phyloP scores from a whole-genome alignment of 2,888 invertebrate genomes.

The Tenodera sinensis region DNA sequence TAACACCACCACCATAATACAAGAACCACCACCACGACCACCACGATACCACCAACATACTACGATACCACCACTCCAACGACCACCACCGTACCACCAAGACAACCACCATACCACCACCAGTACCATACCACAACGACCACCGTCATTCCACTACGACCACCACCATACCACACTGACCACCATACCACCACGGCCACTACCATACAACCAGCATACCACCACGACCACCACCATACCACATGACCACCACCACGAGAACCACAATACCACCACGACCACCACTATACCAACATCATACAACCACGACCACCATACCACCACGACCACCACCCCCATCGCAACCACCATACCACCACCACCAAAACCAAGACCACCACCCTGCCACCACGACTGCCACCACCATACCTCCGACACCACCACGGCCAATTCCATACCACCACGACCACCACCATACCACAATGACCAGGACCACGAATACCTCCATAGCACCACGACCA shows the following conservation, averaged over 20 bases:
- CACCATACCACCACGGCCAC: neutral
- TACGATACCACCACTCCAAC: neutral
- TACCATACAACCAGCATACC: neutral
- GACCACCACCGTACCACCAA: neutral
- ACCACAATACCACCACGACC: too few species aligned
- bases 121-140: too few species aligned
- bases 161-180: neutral
- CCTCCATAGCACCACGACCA: neutral
- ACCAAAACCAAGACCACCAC: too few species aligned
- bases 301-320: neutral
- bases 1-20: too few species aligned
- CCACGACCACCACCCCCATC: too few species aligned
- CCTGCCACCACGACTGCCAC: neutral
- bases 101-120: too few species aligned
- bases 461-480: too few species aligned
- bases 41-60: neutral
- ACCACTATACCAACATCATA: neutral
- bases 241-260: neutral
- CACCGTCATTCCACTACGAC: too few species aligned
- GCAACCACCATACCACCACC: too few species aligned
- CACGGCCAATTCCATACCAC: neutral
- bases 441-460: neutral
- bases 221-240: neutral
- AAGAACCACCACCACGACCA: neutral
- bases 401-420: neutral